These are phyloP conservation scores for Hybognathus amarus DNA, from an alignment of 2,797 vertebrate species.

Conservation along the genomic window DNA sequence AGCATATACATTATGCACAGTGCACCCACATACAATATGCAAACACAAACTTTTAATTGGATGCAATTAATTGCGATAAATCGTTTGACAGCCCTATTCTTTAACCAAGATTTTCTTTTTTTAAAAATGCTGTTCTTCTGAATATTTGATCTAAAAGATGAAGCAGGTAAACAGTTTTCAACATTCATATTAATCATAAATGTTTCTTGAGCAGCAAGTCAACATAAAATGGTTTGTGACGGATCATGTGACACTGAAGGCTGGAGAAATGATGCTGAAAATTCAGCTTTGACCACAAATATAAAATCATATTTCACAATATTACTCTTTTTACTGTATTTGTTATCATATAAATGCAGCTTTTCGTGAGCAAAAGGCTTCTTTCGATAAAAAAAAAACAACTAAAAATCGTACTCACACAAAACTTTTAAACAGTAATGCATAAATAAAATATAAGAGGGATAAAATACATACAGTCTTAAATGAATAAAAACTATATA, in stretches of 20 bases:
- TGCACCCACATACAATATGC: too few relatives aligned
- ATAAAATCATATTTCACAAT: not conserved
- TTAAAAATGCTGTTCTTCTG: not conserved
- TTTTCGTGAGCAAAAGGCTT: not conserved
- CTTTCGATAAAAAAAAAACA: not conserved
- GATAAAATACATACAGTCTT: not conserved
- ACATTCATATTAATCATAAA: not conserved
- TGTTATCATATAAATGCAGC: not conserved
- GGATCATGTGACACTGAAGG: not conserved
- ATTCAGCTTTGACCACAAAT: not conserved
- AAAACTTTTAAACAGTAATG: not conserved
- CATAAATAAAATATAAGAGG: not conserved
- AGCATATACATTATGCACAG: too few relatives aligned
- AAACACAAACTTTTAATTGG: too few relatives aligned
- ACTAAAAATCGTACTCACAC: too few relatives aligned
- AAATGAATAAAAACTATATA: too few relatives aligned
- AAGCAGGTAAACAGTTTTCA: too few relatives aligned
- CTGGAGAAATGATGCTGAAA: not conserved
- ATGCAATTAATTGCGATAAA: too few relatives aligned
- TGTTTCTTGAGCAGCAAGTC: not conserved
- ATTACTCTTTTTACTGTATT: not conserved
- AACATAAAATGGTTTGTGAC: not conserved
- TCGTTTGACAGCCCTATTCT: not conserved
- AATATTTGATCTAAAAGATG: too few relatives aligned
- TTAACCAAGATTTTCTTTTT: not conserved